phyloP scores from a whole-genome alignment of 2,113 vertebrate species.

The Heterocephalus glaber region DNA sequence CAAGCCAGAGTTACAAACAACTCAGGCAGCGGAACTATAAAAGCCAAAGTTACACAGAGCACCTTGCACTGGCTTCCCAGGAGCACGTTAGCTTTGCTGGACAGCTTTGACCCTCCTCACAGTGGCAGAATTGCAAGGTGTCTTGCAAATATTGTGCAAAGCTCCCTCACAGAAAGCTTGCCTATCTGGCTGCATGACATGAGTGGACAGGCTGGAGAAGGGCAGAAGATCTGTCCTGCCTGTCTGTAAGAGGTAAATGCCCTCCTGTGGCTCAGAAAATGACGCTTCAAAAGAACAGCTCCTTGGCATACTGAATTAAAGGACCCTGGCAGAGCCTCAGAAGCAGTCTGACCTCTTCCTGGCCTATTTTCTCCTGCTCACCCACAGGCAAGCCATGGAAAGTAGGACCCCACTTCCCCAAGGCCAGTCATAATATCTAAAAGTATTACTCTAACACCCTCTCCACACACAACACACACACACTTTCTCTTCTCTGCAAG shows the following conservation, averaged over 20 bases:
- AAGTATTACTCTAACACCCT: too few species aligned
- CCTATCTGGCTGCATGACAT: neutral
- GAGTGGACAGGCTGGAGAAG: neutral
- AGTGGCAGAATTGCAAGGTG: neutral
- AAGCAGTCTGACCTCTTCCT: neutral
- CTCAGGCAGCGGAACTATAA: neutral
- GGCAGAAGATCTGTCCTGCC: neutral
- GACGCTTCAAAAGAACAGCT: too few species aligned
- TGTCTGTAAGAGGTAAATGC: neutral
- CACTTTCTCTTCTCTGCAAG: too few species aligned
- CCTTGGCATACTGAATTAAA: neutral
- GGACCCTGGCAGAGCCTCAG: neutral
- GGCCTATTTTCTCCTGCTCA: too few species aligned
- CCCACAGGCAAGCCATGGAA: too few species aligned
- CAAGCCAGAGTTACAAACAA: neutral
- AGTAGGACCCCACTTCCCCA: too few species aligned
- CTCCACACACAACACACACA: too few species aligned
- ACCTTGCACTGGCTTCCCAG: neutral
- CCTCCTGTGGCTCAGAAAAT: neutral
- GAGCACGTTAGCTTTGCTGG: neutral
- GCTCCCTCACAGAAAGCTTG: neutral
- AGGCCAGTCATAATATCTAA: too few species aligned
- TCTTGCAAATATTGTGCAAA: neutral
- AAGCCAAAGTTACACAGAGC: neutral
- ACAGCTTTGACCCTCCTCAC: neutral